Evolutionary conservation across 1,140 invertebrate species (phyloP).

Genomic region (Philaenus spumarius): DNA sequence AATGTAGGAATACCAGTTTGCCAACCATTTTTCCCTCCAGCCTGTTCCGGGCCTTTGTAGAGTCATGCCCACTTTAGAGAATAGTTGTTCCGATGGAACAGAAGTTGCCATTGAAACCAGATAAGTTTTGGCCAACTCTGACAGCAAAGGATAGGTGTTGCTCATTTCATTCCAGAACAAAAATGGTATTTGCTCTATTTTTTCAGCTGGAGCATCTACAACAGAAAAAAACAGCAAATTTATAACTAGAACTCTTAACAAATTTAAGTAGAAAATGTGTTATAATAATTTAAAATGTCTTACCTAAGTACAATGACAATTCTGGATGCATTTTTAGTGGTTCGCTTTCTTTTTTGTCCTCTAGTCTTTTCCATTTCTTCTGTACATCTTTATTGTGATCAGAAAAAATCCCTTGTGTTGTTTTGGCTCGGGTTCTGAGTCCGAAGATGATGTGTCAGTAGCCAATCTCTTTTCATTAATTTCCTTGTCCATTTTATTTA

Average conservation of each 20-base stretch:
- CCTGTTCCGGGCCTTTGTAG: too few species aligned
- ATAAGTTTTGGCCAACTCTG: conserved; percentile 8
- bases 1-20: too few species aligned
- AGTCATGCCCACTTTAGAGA: conserved; percentile 17
- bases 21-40: too few species aligned
- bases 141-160: conserved; percentile 2
- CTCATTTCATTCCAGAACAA: conserved; percentile 1
- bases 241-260: background rate
- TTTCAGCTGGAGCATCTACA: background rate
- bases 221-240: background rate
- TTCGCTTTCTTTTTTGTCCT: background rate
- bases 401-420: background rate
- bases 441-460: conserved; percentile 3
- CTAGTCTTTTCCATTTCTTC: conserved; percentile 10
- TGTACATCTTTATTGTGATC: conserved; percentile 1
- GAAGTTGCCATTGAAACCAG: too few species aligned
- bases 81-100: conserved; percentile 7
- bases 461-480: too few species aligned
- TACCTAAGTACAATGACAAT: conserved; percentile 14
- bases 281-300: background rate
- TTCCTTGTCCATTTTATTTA: background rate
- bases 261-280: background rate
- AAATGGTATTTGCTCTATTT: background rate
- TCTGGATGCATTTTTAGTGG: conserved; percentile 8
- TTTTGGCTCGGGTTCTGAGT: background rate